A percentile compares a stretch with the other conserved stretches of the same genome.
Evolutionary conservation across 2,113 vertebrate genomes (phyloP).

Genomic region (Corythaeola cristata): DNA sequence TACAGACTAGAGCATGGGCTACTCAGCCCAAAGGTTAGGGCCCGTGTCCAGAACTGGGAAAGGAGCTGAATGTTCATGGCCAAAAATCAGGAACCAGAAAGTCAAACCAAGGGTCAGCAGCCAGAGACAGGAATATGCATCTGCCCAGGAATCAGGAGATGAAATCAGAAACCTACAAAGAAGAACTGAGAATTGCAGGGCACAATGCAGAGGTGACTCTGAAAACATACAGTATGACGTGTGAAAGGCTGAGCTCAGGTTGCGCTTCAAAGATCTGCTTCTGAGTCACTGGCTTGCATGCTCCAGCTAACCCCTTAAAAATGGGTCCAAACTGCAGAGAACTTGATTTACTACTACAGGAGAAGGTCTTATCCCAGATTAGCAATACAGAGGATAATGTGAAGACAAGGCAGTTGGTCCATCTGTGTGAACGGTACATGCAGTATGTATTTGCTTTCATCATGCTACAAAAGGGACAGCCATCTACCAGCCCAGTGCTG

Average conservation of each 20-base stretch:
- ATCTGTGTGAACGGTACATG: neutral
- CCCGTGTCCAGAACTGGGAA: conserved; percentile 22
- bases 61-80: neutral
- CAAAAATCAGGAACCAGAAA: conserved; percentile 41
- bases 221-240: neutral
- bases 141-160: neutral
- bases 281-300: neutral
- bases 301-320: neutral
- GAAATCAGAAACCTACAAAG: conserved; percentile 22
- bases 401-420: neutral
- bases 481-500: neutral
- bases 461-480: neutral
- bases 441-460: neutral
- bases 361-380: neutral
- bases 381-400: neutral
- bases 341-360: neutral
- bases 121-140: conserved; percentile 6
- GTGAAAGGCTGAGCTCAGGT: rapidly evolving
- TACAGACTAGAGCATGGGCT: conserved; percentile 20
- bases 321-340: neutral
- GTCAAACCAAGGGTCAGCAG: conserved; percentile 48
- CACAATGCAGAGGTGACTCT: neutral
- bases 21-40: conserved; percentile 57
- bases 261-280: neutral
- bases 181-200: neutral